phyloP scores from a whole-genome alignment of 1,140 invertebrate genomes.

The Drosophila melanica region DNA sequence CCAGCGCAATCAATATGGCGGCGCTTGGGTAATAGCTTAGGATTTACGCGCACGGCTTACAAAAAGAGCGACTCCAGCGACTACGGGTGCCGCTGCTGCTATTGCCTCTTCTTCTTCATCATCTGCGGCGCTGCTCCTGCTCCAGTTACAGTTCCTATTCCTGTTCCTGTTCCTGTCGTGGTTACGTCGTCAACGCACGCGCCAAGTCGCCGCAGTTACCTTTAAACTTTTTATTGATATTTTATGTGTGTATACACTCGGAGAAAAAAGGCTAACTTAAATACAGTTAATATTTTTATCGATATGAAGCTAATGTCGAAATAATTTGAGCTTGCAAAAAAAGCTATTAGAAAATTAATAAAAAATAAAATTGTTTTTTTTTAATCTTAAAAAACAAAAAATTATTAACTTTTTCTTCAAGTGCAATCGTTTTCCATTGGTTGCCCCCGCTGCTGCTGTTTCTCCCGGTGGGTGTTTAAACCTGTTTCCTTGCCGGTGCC shows the following conservation, averaged over 20 bases:
- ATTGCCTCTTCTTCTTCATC: constrained; percentile 4
- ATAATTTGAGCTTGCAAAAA: no score
- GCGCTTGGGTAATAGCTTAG: constrained; percentile 77
- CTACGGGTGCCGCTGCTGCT: constrained; percentile 10
- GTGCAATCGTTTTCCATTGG: constrained; percentile 29
- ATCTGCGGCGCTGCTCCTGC: constrained; percentile 7
- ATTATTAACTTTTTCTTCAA: no score
- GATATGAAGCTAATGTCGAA: no score
- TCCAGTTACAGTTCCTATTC: neutral
- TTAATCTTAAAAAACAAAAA: no score
- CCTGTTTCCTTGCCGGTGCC: neutral
- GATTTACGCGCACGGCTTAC: constrained; percentile 72
- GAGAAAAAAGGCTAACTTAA: no score
- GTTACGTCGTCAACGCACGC: constrained; percentile 41
- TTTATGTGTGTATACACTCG: constrained; percentile 63
- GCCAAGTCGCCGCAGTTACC: constrained; percentile 70
- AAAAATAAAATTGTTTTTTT: no score
- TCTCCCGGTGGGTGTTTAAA: neutral
- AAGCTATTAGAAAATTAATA: no score
- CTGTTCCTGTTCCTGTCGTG: constrained; percentile 34
- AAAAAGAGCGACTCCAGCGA: constrained; percentile 4
- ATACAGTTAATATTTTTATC: no score
- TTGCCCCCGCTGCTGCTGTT: neutral
- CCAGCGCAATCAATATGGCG: constrained; percentile 79
- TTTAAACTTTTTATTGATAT: constrained; percentile 83